phyloP scores from a whole-genome alignment of 2,888 invertebrate genomes.

The Oeneis ivallda region DNA sequence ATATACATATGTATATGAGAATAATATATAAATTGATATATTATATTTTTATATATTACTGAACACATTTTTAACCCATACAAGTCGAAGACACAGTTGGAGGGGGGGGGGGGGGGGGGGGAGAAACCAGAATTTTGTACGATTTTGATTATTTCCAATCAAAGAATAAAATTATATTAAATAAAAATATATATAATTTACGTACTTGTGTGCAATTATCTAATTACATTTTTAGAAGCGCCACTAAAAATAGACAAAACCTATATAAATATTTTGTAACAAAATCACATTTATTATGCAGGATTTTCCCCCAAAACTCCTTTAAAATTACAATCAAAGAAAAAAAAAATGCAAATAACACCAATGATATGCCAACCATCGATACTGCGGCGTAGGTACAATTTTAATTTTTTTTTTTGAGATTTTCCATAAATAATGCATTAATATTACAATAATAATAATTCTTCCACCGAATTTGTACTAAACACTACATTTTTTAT shows the following conservation, averaged over 20 bases:
- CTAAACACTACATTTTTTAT: slow-evolving; percentile 73
- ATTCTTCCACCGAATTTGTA: slow-evolving; percentile 74
- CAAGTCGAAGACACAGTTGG: slow-evolving; percentile 35
- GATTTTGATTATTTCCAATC: not conserved
- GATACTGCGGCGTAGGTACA: slow-evolving; percentile 15
- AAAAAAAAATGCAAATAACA: slow-evolving; percentile 33
- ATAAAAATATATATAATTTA: not conserved
- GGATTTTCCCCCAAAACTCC: slow-evolving; percentile 2
- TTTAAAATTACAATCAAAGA: slow-evolving; percentile 29
- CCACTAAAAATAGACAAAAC: no score
- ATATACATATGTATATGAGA: slow-evolving; percentile 23
- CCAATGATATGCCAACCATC: slow-evolving; percentile 43
- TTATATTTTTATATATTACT: slow-evolving; percentile 25
- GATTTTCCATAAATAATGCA: slow-evolving; percentile 40
- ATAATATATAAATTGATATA: slow-evolving; percentile 29
- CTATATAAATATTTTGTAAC: not conserved
- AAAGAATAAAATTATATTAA: not conserved
- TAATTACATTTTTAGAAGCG: not conserved
- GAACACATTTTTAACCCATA: slow-evolving; percentile 38
- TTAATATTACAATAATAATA: slow-evolving; percentile 10
- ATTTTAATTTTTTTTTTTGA: slow-evolving; percentile 31
- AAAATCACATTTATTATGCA: not conserved
- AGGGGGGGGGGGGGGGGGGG: slow-evolving; percentile 1
- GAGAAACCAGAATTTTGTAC: not conserved
- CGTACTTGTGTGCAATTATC: no score